Evolutionary conservation across 2,113 vertebrate species (phyloP), one percentile per base, ranked within the genome.

Genomic region (Anser cygnoides): DNA sequence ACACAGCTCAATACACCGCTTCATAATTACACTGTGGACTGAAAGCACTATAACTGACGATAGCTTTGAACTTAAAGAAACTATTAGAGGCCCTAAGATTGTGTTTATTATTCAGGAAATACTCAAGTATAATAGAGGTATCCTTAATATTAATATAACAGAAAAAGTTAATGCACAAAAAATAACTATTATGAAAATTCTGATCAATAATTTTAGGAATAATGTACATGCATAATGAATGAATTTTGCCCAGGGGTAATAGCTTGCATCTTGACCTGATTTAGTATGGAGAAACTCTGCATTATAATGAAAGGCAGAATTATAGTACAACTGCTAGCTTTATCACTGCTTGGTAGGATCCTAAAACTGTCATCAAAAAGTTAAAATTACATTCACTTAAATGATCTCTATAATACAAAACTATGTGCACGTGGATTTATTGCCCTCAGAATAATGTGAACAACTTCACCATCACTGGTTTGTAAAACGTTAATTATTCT

Each of bases 201-300:
- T 99, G 98, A 98, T 98, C 98, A 98, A 99, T 99, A 99, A 98
- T 99, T 98, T 97, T 98, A 98, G 98, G 97, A 98, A 99, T 98
- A 98, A 99, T 57, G 41, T 96, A 98, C 98, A 98, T 98, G 97
- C 97, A 99, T 99, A 98, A 99, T 99, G 97, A 98, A 99, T 99
- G 97, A 97, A 96, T 98, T 97, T 98, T 98, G 98, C 98, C 98
- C 95, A 94, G 88, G 98, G 99, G 98, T 98, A 98, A 97, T 97
- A 97, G 97, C 98, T 98, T 98, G 96, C 97, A 95, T 98, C 98
- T 98, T 97, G 97, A 96, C 97, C 98, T 98, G 97, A 98, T 99
- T 98, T 98, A 97, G 97, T 96, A 97, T 93, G 97, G 93, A 98
- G 97, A 97, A 98, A 97, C 95, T 94, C 92, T 97, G 98, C 98